Conservation (phyloP, 2,113 vertebrate species). For the Tinamus guttatus region DNA sequence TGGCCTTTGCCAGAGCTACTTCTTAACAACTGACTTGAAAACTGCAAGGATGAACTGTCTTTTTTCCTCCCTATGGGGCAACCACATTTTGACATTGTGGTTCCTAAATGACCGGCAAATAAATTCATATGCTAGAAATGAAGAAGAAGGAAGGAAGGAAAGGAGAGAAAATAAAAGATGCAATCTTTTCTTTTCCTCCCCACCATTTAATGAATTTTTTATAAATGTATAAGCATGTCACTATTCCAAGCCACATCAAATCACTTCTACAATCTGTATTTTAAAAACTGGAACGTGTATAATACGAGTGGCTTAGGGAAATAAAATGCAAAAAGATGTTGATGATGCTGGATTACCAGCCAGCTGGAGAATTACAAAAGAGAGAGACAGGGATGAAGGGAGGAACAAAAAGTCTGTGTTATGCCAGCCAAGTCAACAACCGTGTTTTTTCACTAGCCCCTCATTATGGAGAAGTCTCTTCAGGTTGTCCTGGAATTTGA, state of each 20-base stretch:
- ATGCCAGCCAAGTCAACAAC: conserved; percentile 29
- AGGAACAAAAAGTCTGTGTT: conserved; percentile 32
- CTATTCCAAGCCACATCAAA: conserved; percentile 74
- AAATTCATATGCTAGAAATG: conserved; percentile 60
- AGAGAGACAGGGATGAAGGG: background rate
- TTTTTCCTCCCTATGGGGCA: conserved; percentile 70
- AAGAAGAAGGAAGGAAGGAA: conserved; percentile 16
- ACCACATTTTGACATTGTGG: conserved; percentile 63
- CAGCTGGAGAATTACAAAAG: conserved; percentile 44
- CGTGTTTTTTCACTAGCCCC: background rate
- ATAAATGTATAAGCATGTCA: conserved; percentile 64
- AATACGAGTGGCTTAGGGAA: conserved; percentile 46
- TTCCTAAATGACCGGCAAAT: conserved; percentile 70
- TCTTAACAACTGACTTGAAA: conserved; percentile 55
- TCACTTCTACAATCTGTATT: conserved; percentile 65
- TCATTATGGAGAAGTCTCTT: conserved; percentile 46
- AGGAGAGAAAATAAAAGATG: conserved; percentile 29
- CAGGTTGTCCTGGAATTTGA: conserved; percentile 45
- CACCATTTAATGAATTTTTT: conserved; percentile 56
- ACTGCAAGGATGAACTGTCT: conserved; percentile 69
- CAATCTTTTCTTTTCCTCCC: conserved; percentile 21
- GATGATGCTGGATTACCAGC: conserved; percentile 51
- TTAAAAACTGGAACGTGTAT: conserved; percentile 66
- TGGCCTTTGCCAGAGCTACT: conserved; percentile 55
- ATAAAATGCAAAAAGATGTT: conserved; percentile 70